A percentile compares a stretch with the other conserved stretches of the same genome.
These are phyloP conservation scores for Andrena bucephala DNA, from an alignment of 2,888 invertebrate genomes.

Conservation along the genomic window DNA sequence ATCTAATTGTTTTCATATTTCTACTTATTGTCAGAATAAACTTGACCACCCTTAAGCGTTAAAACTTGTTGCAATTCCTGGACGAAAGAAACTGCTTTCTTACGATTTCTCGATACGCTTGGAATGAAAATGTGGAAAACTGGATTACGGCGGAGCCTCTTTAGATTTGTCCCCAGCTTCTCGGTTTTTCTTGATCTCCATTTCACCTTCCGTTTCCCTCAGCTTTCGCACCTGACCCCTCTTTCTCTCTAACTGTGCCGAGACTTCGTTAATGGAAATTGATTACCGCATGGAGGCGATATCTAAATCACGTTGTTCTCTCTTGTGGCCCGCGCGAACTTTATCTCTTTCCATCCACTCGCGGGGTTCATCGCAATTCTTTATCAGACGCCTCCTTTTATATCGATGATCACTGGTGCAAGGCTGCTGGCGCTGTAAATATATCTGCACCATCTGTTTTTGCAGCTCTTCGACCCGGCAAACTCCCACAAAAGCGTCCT, in stretches of 20 bases:
- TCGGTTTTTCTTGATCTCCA: slow-evolving; percentile 62
- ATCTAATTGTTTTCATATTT: slow-evolving; percentile 5
- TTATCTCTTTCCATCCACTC: slow-evolving; percentile 54
- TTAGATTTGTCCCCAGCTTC: slow-evolving; percentile 58
- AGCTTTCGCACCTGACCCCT: slow-evolving; percentile 28
- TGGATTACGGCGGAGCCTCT: slow-evolving; percentile 64
- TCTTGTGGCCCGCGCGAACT: slow-evolving; percentile 68
- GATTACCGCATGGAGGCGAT: slow-evolving; percentile 81
- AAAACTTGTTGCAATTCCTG: background rate
- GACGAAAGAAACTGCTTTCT: background rate
- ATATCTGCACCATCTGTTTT: no score
- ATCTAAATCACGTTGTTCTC: slow-evolving; percentile 81
- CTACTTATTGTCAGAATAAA: background rate
- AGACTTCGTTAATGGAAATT: slow-evolving; percentile 81
- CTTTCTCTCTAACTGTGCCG: slow-evolving; percentile 61
- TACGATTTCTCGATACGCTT: slow-evolving; percentile 4
- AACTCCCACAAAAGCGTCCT: background rate
- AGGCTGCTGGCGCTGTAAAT: background rate
- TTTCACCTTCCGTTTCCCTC: slow-evolving; percentile 50
- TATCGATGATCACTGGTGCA: slow-evolving; percentile 11
- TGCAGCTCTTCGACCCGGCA: background rate
- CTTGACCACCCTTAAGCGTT: no score
- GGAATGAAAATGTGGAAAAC: slow-evolving; percentile 61
- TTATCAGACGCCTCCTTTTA: slow-evolving; percentile 43
- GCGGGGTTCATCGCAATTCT: slow-evolving; percentile 46